A percentile compares a stretch with the other conserved stretches of the same genome.
phyloP scores from a whole-genome alignment of 1,140 invertebrate genomes.

The Rhyzopertha dominica region DNA sequence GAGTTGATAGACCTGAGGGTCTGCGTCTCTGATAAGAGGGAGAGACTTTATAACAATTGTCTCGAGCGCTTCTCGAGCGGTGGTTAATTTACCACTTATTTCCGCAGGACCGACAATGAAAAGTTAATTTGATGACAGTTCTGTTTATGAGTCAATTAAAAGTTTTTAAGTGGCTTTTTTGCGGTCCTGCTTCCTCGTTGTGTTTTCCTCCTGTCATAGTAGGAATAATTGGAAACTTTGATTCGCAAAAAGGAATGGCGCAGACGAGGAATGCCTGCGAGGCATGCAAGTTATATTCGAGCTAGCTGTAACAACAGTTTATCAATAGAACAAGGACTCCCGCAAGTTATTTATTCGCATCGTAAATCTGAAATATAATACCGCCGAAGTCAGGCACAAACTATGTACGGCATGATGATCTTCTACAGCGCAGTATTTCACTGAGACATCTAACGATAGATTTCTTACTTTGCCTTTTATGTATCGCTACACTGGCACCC shows the following conservation, averaged over 20 bases:
- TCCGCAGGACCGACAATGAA: slow-evolving; percentile 16
- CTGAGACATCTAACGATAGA: too few relatives aligned
- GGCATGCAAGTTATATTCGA: neutral
- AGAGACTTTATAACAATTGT: slow-evolving; percentile 20
- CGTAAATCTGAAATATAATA: too few relatives aligned
- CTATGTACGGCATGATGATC: too few relatives aligned
- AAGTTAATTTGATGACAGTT: slow-evolving; percentile 20
- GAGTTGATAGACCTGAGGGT: too few relatives aligned
- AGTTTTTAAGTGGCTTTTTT: slow-evolving; percentile 14
- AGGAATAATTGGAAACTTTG: neutral
- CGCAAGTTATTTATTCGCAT: too few relatives aligned
- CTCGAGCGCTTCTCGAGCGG: slow-evolving; percentile 14
- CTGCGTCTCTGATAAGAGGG: slow-evolving; percentile 14
- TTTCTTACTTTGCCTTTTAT: too few relatives aligned
- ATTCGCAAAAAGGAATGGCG: neutral
- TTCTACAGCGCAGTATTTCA: too few relatives aligned
- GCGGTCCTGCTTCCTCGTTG: neutral
- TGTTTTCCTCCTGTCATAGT: neutral
- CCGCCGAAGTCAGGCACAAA: too few relatives aligned
- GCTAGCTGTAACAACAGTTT: neutral
- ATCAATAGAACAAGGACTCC: neutral
- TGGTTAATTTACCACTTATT: slow-evolving; percentile 21
- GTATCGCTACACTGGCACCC: too few relatives aligned
- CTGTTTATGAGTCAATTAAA: slow-evolving; percentile 20
- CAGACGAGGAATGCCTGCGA: neutral